Percentiles rank a stretch among this genome's conserved stretches.
These are phyloP conservation scores for Lophius americanus DNA, from an alignment of 2,797 vertebrate genomes.

Conservation along the genomic window DNA sequence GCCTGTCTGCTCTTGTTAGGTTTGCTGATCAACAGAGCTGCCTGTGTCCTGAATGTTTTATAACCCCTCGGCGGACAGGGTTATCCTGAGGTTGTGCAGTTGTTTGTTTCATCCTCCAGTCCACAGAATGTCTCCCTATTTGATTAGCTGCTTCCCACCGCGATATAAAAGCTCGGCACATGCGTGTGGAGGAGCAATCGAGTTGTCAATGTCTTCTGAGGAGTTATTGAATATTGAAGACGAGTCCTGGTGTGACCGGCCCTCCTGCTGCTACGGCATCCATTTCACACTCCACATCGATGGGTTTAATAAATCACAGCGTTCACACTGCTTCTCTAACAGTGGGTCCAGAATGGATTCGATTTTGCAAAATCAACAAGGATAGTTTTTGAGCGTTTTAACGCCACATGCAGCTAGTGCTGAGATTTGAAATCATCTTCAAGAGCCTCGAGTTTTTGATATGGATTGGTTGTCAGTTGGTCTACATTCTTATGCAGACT, in stretches of 20 bases:
- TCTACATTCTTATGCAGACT: conserved; percentile 21
- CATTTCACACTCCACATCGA: conserved; percentile 17
- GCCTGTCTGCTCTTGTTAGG: conserved; percentile 53
- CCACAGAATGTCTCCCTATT: background rate
- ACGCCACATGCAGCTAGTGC: conserved; percentile 8
- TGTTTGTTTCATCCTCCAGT: conserved; percentile 17
- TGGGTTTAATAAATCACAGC: conserved; percentile 30
- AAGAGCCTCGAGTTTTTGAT: background rate
- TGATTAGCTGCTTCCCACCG: conserved; percentile 13
- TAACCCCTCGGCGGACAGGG: conserved; percentile 35
- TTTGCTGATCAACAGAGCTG: conserved; percentile 52
- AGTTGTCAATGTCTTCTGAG: conserved; percentile 24
- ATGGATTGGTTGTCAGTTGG: conserved; percentile 7
- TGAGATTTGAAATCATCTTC: conserved; percentile 13
- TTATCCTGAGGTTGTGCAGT: conserved; percentile 13
- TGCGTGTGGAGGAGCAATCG: conserved; percentile 23
- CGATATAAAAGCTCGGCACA: background rate
- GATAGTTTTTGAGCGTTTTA: conserved; percentile 30
- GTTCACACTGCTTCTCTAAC: conserved; percentile 20
- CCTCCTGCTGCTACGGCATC: conserved; percentile 11
- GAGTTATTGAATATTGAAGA: conserved; percentile 29
- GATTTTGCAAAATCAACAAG: conserved; percentile 28
- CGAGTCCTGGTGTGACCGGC: conserved; percentile 21
- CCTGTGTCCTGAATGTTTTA: conserved; percentile 62
- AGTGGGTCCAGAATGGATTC: conserved; percentile 1